A percentile compares a stretch with the other conserved stretches of the same genome.
phyloP scores from a whole-genome alignment of 2,113 vertebrate species.

The Nannobrachium achirus region DNA sequence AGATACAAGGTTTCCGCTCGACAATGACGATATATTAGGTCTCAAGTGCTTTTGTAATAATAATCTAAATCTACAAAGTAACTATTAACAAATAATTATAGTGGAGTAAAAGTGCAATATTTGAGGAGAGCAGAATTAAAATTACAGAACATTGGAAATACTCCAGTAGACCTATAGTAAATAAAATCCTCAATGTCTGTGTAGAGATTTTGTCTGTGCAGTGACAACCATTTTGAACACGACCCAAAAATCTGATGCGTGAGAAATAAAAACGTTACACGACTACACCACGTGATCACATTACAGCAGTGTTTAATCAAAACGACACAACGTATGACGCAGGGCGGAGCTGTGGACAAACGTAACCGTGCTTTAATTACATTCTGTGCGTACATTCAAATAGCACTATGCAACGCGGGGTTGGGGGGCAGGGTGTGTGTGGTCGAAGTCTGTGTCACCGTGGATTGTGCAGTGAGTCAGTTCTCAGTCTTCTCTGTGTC shows the following conservation, averaged over 20 bases:
- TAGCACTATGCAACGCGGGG: conserved; percentile 64
- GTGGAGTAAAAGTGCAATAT: too few species aligned
- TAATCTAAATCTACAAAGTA: too few species aligned
- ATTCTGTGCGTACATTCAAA: conserved; percentile 70
- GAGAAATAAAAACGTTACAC: conserved; percentile 43
- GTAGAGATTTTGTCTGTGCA: too few species aligned
- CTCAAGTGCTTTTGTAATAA: too few species aligned
- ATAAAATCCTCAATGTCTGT: too few species aligned
- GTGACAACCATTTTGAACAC: too few species aligned
- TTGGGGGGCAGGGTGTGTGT: conserved; percentile 44
- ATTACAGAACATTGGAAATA: too few species aligned
- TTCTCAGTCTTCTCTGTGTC: conserved; percentile 40
- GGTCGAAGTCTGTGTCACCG: conserved; percentile 28
- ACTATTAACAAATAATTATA: too few species aligned
- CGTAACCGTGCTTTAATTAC: conserved; percentile 56
- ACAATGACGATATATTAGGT: too few species aligned
- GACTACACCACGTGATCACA: conserved; percentile 22
- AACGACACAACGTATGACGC: conserved; percentile 55
- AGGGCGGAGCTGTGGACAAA: conserved; percentile 61
- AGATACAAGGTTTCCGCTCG: too few species aligned
- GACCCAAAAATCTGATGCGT: not conserved
- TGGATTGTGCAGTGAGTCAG: conserved; percentile 42
- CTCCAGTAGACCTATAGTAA: too few species aligned
- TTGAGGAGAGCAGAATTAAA: too few species aligned
- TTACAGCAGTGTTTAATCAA: conserved; percentile 67